These are phyloP conservation scores for Ariolimax columbianus DNA, from an alignment of 2,888 invertebrate genomes.

Conservation along the genomic window DNA sequence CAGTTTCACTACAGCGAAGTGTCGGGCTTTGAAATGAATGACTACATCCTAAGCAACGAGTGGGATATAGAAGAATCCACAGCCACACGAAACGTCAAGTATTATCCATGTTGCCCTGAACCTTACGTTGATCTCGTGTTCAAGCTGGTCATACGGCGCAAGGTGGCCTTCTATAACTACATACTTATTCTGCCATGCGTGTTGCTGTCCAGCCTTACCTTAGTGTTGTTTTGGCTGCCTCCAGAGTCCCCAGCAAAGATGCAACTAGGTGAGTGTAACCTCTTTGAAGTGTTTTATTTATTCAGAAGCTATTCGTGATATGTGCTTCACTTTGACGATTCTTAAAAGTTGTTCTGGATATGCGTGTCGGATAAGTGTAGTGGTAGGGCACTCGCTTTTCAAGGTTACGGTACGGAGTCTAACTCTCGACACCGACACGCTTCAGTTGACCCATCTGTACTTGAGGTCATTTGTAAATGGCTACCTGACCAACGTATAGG, in stretches of 20 bases:
- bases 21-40: constrained; percentile 70
- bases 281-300: too few species aligned
- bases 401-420: too few species aligned
- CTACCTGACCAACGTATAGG: too few species aligned
- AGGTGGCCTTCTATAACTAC: constrained; percentile 77
- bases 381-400: too few species aligned
- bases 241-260: constrained; percentile 80
- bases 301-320: too few species aligned
- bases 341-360: too few species aligned
- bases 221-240: constrained; percentile 79
- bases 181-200: constrained; percentile 79
- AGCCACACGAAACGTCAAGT: constrained; percentile 72
- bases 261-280: constrained; percentile 75
- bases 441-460: too few species aligned
- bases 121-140: constrained; percentile 78
- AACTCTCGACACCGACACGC: too few species aligned
- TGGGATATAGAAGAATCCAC: constrained; percentile 76
- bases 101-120: constrained; percentile 76
- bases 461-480: too few species aligned
- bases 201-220: constrained; percentile 78
- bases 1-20: constrained; percentile 46
- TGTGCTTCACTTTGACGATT: too few species aligned
- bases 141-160: constrained; percentile 70
- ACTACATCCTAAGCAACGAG: constrained; percentile 78
- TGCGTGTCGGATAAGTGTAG: too few species aligned